Percentiles rank a stretch among this genome's conserved stretches.
phyloP scores from a whole-genome alignment of 64 coral and sea anemone genomes.

The Porites lutea region DNA sequence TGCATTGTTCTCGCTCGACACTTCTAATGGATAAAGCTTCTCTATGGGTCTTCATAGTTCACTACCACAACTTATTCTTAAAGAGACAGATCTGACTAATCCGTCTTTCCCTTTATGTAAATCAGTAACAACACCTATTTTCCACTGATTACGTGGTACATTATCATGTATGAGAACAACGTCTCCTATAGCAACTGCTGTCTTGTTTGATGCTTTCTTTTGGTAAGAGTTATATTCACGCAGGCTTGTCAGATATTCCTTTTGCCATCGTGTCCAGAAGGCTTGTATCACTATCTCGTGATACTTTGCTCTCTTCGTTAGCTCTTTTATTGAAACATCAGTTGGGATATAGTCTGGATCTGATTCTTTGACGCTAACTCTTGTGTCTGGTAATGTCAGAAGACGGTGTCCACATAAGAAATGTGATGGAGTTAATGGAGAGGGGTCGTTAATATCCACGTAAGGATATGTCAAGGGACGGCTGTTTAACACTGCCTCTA shows the following conservation, averaged over 20 bases:
- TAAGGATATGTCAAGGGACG: constrained; percentile 28
- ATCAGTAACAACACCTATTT: constrained; percentile 10
- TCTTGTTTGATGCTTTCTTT: background rate
- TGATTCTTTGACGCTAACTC: no score
- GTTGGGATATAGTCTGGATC: no score
- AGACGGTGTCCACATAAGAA: no score
- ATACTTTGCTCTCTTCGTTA: constrained; percentile 49
- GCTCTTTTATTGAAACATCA: no score
- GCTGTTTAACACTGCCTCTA: constrained; percentile 54
- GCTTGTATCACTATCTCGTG: constrained; percentile 35
- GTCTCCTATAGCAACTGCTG: background rate
- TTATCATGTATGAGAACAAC: no score
- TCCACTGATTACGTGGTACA: background rate
- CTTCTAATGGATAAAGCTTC: constrained; percentile 10
- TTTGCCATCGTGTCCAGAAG: constrained; percentile 55
- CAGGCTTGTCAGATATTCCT: constrained; percentile 58
- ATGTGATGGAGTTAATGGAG: no score
- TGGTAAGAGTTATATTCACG: constrained; percentile 24
- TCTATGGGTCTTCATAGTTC: background rate
- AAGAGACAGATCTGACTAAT: constrained; percentile 15
- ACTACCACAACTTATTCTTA: constrained; percentile 9
- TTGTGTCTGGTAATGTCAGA: no score
- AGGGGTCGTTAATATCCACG: background rate
- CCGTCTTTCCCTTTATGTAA: constrained; percentile 16
- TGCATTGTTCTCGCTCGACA: constrained; percentile 20